Evolutionary conservation across 2,888 invertebrate species (phyloP).

Genomic region (Cabera pusaria): DNA sequence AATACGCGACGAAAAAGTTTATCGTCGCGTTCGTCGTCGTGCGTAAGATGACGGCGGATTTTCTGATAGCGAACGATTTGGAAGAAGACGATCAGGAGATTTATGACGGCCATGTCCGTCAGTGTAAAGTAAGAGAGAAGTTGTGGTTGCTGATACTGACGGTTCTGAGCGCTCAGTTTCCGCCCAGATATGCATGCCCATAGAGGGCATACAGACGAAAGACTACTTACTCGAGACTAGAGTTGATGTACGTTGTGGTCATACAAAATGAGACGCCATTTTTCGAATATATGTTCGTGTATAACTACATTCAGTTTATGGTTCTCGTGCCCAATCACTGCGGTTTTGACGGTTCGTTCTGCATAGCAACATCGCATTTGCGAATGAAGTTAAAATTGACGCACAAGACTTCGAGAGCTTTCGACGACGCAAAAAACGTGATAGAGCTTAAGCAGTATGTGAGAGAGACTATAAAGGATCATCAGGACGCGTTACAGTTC

Average conservation of each 20-base stretch:
- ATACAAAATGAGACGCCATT: slow-evolving; percentile 60
- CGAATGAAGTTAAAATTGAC: slow-evolving; percentile 57
- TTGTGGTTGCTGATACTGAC: slow-evolving; percentile 56
- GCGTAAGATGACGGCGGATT: slow-evolving; percentile 50
- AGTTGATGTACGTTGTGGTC: slow-evolving; percentile 51
- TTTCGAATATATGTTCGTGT: slow-evolving; percentile 57
- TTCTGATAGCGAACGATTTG: slow-evolving; percentile 51
- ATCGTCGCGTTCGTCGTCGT: slow-evolving; percentile 44
- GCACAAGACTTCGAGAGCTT: slow-evolving; percentile 48
- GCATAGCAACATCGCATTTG: slow-evolving; percentile 60
- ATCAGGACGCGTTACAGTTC: slow-evolving; percentile 55
- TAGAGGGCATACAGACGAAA: slow-evolving; percentile 51
- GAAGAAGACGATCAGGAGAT: slow-evolving; percentile 51
- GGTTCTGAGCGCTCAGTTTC: slow-evolving; percentile 51
- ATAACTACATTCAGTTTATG: slow-evolving; percentile 48
- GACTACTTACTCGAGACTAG: slow-evolving; percentile 45
- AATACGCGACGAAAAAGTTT: slow-evolving; percentile 51
- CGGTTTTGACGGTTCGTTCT: slow-evolving; percentile 64
- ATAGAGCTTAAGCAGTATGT: slow-evolving; percentile 43
- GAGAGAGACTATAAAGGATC: slow-evolving; percentile 50
- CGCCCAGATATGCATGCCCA: slow-evolving; percentile 51
- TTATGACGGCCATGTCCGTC: slow-evolving; percentile 48
- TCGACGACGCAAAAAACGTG: slow-evolving; percentile 38
- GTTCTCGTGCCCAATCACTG: slow-evolving; percentile 51
- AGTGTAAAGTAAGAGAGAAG: slow-evolving; percentile 48